These are phyloP conservation scores for Bufo gargarizans DNA, from an alignment of 2,113 vertebrate genomes.

Conservation along the genomic window DNA sequence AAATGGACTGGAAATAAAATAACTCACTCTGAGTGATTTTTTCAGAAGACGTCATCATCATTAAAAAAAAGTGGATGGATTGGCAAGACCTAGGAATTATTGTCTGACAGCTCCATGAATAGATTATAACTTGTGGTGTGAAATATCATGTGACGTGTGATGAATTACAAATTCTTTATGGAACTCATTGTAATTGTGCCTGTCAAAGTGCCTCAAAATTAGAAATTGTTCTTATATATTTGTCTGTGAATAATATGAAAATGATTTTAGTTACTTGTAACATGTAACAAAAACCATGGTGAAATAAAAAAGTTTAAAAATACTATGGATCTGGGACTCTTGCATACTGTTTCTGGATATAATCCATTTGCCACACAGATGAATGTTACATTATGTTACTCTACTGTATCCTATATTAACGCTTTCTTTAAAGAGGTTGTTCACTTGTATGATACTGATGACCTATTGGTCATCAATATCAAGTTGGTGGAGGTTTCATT, in stretches of 20 bases:
- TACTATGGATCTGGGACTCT: conserved; percentile 19
- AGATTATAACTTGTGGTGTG: conserved; percentile 14
- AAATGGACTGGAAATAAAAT: conserved; percentile 29
- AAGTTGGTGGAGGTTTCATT: too few relatives aligned
- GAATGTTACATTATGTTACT: not conserved
- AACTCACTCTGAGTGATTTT: conserved; percentile 14
- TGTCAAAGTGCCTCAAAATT: conserved; percentile 1
- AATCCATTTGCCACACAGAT: not conserved
- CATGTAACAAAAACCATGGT: conserved; percentile 9
- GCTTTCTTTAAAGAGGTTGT: too few relatives aligned
- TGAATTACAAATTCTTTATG: not conserved
- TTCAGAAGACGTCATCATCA: conserved; percentile 5
- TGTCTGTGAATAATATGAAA: conserved; percentile 8
- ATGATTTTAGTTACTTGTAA: conserved; percentile 17
- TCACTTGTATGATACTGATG: not conserved
- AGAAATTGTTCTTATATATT: not conserved
- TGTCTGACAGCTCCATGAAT: not conserved
- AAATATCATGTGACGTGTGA: conserved; percentile 10
- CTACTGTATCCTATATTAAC: not conserved
- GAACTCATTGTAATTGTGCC: conserved; percentile 29
- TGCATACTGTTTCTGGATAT: not conserved
- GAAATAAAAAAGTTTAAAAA: conserved; percentile 32
- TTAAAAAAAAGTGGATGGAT: conserved; percentile 8
- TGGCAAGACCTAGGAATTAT: not conserved
- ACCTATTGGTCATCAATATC: not conserved